Evolutionary conservation across 2,113 vertebrate genomes (phyloP), one percentile per base, ranked within the genome.

Genomic region (Oreochromis aureus): DNA sequence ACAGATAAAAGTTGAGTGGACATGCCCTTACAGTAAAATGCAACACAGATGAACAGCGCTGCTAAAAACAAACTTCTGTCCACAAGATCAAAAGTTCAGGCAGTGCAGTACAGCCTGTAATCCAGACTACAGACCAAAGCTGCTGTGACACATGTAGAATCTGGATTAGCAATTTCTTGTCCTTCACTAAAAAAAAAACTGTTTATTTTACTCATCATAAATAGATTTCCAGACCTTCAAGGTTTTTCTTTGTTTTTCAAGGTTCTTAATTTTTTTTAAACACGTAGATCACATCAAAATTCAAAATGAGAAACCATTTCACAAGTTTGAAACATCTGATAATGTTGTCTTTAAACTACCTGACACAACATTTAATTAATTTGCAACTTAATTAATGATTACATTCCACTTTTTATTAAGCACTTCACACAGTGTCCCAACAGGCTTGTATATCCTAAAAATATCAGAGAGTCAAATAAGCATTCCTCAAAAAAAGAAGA

Each of bases 131-230:
- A 69, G 7, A 39, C 2, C n/a, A 39, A 46, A 27, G 1, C 22
- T 73, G 39, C 3, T 46, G 69, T 46, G 15, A 73, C 27, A 46
- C 22, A 46, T 10, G 12, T 24, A 71, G 39, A 71, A 44, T 71
- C 12, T 71, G 66, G 36, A 71, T 24, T 16, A 41, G 39, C 39
- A 71, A 71, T 24, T 22, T 44, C 24, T 71, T 16, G 2, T 24
- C n/a, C 66, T 24, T 71, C 36, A 69, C 19, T 13, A 63, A 0
- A 44, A 44, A 22, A 24, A 18, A n/a, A 2, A 0, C 0, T 15
- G 36, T n/a, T 44, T 44, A 41, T 71, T 41, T 16, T 44, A 71
- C n/a, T 22, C 36, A 41, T 22, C 36, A 24, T 44, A 15, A 44
- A 44, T 24, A 41, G 66, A 71, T 24, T 71, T 71, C 66, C 61